Percentiles rank a stretch among this genome's conserved stretches.
Evolutionary conservation across 2,797 vertebrate genomes (phyloP).

Genomic region (Peromyscus melanophrys): DNA sequence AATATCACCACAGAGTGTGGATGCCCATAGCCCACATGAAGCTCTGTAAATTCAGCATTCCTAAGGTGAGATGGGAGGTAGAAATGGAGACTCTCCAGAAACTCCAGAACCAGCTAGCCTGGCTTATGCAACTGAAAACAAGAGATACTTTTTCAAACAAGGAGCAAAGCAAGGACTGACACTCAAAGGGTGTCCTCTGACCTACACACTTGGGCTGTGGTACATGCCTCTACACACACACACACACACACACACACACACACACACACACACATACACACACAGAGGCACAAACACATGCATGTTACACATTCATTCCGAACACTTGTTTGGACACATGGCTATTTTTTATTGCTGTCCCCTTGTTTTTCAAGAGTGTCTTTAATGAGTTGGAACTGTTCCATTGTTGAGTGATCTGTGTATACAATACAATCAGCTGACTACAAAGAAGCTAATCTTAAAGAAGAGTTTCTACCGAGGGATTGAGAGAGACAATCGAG

Average conservation of each 20-base stretch:
- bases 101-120: neutral
- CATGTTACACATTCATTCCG: neutral
- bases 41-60: neutral
- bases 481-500: neutral
- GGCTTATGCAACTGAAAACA: neutral
- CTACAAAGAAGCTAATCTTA: neutral
- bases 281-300: neutral
- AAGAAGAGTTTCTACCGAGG: neutral
- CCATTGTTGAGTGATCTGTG: neutral
- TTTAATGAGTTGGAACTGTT: neutral
- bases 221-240: neutral
- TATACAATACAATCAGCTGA: neutral
- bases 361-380: neutral
- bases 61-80: neutral
- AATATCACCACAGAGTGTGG: too few species aligned
- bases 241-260: neutral
- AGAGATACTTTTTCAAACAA: neutral
- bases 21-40: neutral
- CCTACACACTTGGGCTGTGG: neutral
- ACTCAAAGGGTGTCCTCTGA: neutral
- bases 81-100: neutral
- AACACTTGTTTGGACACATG: neutral
- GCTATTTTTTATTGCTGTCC: slow-evolving; percentile 12
- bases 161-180: neutral
- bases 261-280: neutral